Base-by-base conservation (phyloP, 2,888 invertebrate genomes). In the Chironomus tentans region DNA sequence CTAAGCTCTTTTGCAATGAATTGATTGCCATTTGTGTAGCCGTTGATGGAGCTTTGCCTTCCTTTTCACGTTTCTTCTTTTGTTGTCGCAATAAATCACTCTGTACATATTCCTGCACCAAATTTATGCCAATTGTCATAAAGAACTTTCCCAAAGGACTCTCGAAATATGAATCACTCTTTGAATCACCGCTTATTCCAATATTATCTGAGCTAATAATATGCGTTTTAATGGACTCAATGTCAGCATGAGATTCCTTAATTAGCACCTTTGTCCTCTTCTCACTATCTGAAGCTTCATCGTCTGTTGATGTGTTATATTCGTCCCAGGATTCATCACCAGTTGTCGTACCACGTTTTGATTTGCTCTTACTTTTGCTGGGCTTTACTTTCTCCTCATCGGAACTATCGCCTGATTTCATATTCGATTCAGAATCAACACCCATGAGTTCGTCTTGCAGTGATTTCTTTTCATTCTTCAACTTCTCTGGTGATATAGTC, bases 31-130 rank as follows among this genome's bases (percentile, higher is more conserved):
- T 86, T 81, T 92, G 91, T 13, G 92, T 91, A 78, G 88, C 87
- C 75, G 87, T 87, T 6, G 91, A 87, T 81, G 88, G 87, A 78
- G 88, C 85, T 77, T 90, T 88, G 72, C 88, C 86, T 84, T 90
- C 91, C 78, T 90, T 89, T 79, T 91, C 90, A 21, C 92, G 89
- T 82, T 95, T 95, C 69, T 93, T 88, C 82, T 92, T 92, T 82
- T 96, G 95, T 81, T 94, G 91, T 79, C 92, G 90, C 76, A 97
- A 86, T 77, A 97, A 85, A 85, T 97, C 97, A n/a, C 90, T 89
- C 85, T 97, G 97, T 21, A 97, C 97, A 82, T 90, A 92, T 82
- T 97, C 96, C 83, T 95, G 94, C 2, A 95, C 96, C 78, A 95
- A 87, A 82, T 93, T 94, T 77, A 93, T 88, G 46, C 97, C 97